A percentile compares a stretch with the other conserved stretches of the same genome.
phyloP scores from a whole-genome alignment of 2,888 invertebrate species.

The Brachylomia viminalis region DNA sequence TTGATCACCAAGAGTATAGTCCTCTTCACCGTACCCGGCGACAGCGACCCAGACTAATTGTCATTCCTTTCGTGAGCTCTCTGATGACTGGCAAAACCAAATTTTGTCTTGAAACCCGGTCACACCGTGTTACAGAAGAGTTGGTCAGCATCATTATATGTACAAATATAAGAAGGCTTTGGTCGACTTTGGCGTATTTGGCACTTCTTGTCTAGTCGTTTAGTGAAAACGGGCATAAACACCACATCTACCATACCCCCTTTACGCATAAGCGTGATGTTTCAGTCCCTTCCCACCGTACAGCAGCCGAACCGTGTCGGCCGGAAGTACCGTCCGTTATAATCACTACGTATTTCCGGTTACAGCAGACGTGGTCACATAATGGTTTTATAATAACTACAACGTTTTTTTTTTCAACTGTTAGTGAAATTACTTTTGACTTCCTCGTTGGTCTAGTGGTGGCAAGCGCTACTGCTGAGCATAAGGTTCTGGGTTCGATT shows the following conservation, averaged over 20 bases:
- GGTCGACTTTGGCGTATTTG: not conserved
- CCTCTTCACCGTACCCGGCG: not conserved
- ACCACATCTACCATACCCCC: conserved; percentile 13
- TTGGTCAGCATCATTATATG: no score
- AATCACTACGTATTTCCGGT: conserved; percentile 66
- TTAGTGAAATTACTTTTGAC: conserved; percentile 5
- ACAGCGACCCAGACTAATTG: not conserved
- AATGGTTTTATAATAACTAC: conserved; percentile 63
- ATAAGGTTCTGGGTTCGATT: no score
- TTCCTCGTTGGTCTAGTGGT: not conserved
- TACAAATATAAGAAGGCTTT: not conserved
- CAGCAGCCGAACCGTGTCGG: conserved; percentile 44
- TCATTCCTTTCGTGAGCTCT: not conserved
- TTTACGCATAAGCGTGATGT: conserved; percentile 17
- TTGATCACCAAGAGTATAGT: not conserved
- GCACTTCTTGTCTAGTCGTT: not conserved
- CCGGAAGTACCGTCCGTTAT: conserved; percentile 69
- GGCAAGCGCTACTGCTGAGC: no score
- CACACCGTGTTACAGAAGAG: not conserved
- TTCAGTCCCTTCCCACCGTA: conserved; percentile 50
- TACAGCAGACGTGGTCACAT: conserved; percentile 47
- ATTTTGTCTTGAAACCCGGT: not conserved
- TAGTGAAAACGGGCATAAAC: not conserved
- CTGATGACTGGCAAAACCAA: not conserved
- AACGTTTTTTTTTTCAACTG: conserved; percentile 24